These are phyloP conservation scores for Brachynemurus nebulosus DNA, from an alignment of 2,888 invertebrate species.

Conservation along the genomic window DNA sequence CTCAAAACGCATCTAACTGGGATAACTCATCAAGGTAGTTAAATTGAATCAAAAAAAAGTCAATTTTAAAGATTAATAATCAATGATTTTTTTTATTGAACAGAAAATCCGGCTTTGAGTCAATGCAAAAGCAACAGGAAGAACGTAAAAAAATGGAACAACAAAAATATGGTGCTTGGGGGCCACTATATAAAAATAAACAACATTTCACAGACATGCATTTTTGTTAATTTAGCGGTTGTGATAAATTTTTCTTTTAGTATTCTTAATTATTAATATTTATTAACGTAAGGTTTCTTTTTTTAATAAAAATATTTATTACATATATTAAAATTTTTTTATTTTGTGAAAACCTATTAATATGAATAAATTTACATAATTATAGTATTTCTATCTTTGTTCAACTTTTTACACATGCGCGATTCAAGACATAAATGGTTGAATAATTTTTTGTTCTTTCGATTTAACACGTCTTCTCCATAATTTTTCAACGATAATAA, in stretches of 20 bases:
- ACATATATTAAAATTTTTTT: neutral
- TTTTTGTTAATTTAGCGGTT: conserved; percentile 29
- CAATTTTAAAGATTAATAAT: neutral
- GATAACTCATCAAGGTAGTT: conserved; percentile 23
- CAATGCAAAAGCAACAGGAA: conserved; percentile 29
- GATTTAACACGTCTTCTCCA: conserved; percentile 29
- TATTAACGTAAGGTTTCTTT: too few relatives aligned
- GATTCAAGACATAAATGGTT: conserved; percentile 35
- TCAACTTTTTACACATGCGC: too few relatives aligned
- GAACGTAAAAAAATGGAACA: conserved; percentile 24
- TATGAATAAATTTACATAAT: neutral
- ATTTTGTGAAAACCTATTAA: neutral
- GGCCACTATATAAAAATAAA: conserved; percentile 58
- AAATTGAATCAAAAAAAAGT: too few relatives aligned
- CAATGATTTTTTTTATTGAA: conserved; percentile 4
- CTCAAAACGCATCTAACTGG: too few relatives aligned
- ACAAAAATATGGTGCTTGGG: conserved; percentile 47
- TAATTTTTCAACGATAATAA: conserved; percentile 35
- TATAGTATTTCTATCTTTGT: neutral
- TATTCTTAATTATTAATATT: neutral
- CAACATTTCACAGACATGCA: conserved; percentile 60
- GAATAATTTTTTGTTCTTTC: conserved; percentile 34
- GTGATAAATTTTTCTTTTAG: neutral
- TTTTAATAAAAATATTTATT: too few relatives aligned
- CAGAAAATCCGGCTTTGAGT: conserved; percentile 28